Base-by-base conservation (phyloP, 2,888 invertebrate species). In the Agrochola circellaris region DNA sequence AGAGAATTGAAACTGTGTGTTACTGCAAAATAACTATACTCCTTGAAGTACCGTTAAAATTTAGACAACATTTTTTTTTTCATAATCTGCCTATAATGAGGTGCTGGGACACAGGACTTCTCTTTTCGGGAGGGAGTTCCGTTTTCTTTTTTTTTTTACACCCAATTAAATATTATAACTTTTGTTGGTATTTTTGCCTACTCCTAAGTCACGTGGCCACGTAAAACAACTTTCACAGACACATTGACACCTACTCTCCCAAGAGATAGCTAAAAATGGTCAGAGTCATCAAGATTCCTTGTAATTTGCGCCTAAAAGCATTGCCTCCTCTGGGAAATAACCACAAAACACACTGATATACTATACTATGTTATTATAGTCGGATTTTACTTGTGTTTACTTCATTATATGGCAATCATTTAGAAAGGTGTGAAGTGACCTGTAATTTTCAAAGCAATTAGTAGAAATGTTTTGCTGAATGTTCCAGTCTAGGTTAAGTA, bases 281-380 rank as follows among this genome's bases (percentile, higher is more conserved):
- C 67, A 81, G 74, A 75, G 34, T 66, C 69, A 87, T 88, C 75
- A 86, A 76, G 88, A 79, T 80, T 82, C 72, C 70, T 65, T 80
- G 70, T 88, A 88, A 88, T 88, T 87, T 73, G 58, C 60, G 73
- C 82, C 81, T 87, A 83, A 88, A 88, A 88, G 87, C 89, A 70
- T 85, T 81, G n/a, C 0, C 72, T 70, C 87, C 74, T 23, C 23
- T n/a, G 87, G 87, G 88, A 87, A 87, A 88, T 83, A 85, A 77
- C 38, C 48, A 78, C 75, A 82, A 80, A 88, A 73, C 82, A 77
- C 81, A 82, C 69, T 73, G 72, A 76, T 75, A 75, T 51, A 85
- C 69, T 72, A 60, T 23, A 68, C 60, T 20, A 6, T 71, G 69
- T 60, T 45, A 51, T 64, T 76, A 26, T 56, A 42, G 64, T 65